A percentile compares a stretch with the other conserved stretches of the same genome.
Conservation (phyloP, 2,888 invertebrate genomes). For the Cryptops parisi region DNA sequence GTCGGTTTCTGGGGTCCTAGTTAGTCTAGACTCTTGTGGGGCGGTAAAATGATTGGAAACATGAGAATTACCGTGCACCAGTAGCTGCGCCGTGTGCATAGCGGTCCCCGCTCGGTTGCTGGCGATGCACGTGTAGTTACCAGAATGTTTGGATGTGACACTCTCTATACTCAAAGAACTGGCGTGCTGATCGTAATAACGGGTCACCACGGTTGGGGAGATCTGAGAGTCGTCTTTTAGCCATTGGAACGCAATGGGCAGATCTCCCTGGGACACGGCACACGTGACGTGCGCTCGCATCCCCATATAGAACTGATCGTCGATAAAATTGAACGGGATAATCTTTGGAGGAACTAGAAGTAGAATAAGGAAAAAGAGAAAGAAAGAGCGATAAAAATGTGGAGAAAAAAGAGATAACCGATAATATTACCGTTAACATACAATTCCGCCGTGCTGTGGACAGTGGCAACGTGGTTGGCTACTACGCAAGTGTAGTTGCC, state of each 20-base stretch:
- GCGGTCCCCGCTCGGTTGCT: slow-evolving; percentile 62
- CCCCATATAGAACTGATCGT: slow-evolving; percentile 57
- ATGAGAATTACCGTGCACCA: slow-evolving; percentile 56
- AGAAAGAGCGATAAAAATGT: slow-evolving; percentile 12
- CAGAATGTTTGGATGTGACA: slow-evolving; percentile 55
- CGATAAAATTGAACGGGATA: slow-evolving; percentile 71
- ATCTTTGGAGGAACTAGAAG: slow-evolving; percentile 60
- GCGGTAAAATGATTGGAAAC: slow-evolving; percentile 12
- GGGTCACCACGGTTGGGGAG: slow-evolving; percentile 6
- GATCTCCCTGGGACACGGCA: slow-evolving; percentile 64
- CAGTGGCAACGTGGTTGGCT: slow-evolving; percentile 61
- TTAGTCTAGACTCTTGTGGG: slow-evolving; percentile 2
- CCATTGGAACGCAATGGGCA: slow-evolving; percentile 64
- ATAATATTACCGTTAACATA: slow-evolving; percentile 64
- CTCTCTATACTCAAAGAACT: slow-evolving; percentile 62
- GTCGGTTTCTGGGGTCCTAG: background rate
- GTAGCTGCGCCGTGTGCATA: slow-evolving; percentile 61
- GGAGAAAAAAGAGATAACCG: slow-evolving; percentile 15
- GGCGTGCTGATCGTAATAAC: slow-evolving; percentile 47
- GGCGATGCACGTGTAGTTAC: slow-evolving; percentile 63
- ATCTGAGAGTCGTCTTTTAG: slow-evolving; percentile 50
- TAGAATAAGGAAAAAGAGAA: slow-evolving; percentile 14
- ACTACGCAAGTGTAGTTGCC: slow-evolving; percentile 65
- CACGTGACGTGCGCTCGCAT: slow-evolving; percentile 67
- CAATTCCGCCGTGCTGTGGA: slow-evolving; percentile 61